phyloP scores from a whole-genome alignment of 2,797 vertebrate genomes.

The Spondyliosoma cantharus region DNA sequence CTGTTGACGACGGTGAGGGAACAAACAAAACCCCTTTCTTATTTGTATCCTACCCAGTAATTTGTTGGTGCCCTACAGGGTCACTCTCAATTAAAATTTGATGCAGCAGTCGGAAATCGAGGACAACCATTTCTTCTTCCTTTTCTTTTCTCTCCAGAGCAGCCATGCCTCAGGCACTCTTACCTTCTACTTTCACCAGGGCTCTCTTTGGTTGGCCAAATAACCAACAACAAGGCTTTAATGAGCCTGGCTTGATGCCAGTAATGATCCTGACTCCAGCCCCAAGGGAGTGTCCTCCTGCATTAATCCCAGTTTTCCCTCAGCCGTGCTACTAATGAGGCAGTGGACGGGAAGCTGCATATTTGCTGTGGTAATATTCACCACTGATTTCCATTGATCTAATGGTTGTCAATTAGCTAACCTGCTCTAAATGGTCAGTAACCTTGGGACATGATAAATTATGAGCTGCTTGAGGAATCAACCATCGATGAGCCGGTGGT shows the following conservation, averaged over 20 bases:
- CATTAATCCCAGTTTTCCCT: conserved; percentile 49
- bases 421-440: conserved; percentile 24
- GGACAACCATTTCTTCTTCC: background rate
- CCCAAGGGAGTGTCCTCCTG: conserved; percentile 27
- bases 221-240: conserved; percentile 42
- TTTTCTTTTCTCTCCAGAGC: background rate
- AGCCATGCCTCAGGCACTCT: background rate
- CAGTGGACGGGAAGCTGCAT: conserved; percentile 25
- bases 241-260: conserved; percentile 56
- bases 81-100: conserved; percentile 44
- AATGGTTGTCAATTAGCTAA: conserved; percentile 24
- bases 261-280: conserved; percentile 43
- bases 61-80: conserved; percentile 19
- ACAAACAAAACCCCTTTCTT: conserved; percentile 26
- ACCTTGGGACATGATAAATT: conserved; percentile 9
- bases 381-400: conserved; percentile 36
- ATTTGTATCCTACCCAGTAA: conserved; percentile 23
- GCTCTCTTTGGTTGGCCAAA: conserved; percentile 29
- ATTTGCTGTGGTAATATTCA: conserved; percentile 37
- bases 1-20: conserved; percentile 3
- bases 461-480: conserved; percentile 10
- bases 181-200: conserved; percentile 27
- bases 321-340: conserved; percentile 47
- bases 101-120: conserved; percentile 16
- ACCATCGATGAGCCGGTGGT: conserved; percentile 16